Conservation (phyloP, 2,888 invertebrate species). For the Colletes collaris region DNA sequence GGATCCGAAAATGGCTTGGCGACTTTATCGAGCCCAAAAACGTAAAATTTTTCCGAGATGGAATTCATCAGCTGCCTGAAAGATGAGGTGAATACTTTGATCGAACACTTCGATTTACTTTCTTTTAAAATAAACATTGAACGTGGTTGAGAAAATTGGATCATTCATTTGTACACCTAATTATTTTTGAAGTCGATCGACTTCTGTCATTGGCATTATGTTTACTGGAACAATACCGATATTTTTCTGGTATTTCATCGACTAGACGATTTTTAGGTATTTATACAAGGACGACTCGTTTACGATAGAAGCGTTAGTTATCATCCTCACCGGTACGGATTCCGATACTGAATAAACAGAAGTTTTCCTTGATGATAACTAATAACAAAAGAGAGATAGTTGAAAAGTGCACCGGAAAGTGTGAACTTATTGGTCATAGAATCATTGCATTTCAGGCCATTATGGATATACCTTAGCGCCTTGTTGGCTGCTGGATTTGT, state of each 20-base stretch:
- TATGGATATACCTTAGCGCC: conserved; percentile 84
- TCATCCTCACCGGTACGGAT: conserved; percentile 62
- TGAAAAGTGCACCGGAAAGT: conserved; percentile 66
- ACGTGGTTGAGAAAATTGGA: too few species aligned
- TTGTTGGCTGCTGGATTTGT: conserved; percentile 84
- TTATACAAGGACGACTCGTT: conserved; percentile 36
- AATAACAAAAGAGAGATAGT: conserved; percentile 64
- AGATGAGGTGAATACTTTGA: too few species aligned
- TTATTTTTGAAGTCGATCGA: not conserved
- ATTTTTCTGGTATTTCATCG: conserved; percentile 26
- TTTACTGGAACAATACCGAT: conserved; percentile 35
- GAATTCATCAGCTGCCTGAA: too few species aligned
- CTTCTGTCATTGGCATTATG: not conserved
- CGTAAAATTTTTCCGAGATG: too few species aligned
- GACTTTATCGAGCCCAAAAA: too few species aligned
- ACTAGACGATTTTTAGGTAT: conserved; percentile 14
- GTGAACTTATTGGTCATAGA: conserved; percentile 59
- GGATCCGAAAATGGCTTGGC: too few species aligned
- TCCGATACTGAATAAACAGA: conserved; percentile 58
- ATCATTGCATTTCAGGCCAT: conserved; percentile 67
- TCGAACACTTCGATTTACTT: too few species aligned
- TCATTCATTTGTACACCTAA: too few species aligned
- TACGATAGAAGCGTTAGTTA: conserved; percentile 43
- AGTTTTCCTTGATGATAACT: conserved; percentile 60
- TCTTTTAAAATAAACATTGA: too few species aligned